Base-by-base conservation (phyloP, 2,797 vertebrate genomes). In the Tadarida brasiliensis region DNA sequence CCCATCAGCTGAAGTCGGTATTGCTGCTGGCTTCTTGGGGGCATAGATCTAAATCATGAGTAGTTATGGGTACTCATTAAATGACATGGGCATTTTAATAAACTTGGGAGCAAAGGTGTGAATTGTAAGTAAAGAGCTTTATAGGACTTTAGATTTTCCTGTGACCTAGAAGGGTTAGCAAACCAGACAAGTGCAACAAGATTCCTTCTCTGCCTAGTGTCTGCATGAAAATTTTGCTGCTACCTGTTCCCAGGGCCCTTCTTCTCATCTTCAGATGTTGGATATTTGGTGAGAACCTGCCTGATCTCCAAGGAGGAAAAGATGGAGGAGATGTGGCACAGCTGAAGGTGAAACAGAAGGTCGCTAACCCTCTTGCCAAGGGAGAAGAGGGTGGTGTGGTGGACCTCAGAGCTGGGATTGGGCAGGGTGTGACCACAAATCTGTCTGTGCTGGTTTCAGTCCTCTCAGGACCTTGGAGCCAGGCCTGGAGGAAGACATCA, bases 91-190 rank as follows among this genome's bases (percentile, higher is more conserved):
- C 20, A 51, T 73, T 84, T 90, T 85, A 59, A 51, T 81, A 74
- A 59, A 51, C 49, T 68, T 33, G 5, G 14, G 33, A 47, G 51
- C 33, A 39, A 87, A 73, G 51, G 10, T 70, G 11, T 89, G 68
- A 93, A 54, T 92, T 92, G n/a, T 74, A n/a, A 84, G 12, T 84
- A 90, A 74, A 49, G 73, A 67, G 39, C 33, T 70, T 73, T 17
- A 51, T 39, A 61, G 49, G 33, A 73, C 81, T 83, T 73, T 10
- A 81, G 39, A 22, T 80, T 65, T 87, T 67, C 35, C 24, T 76
- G 2, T 82, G 39, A 73, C 35, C 22, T n/a, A 15, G 49, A 81
- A 77, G 86, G 39, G 57, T 82, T 70, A 87, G 71, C 35, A 74
- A 74, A 51, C 11, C 61, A 63, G 51, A 78, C 14, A 94, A 49